Percentiles rank a stretch among this genome's conserved stretches.
Evolutionary conservation across 2,888 invertebrate species (phyloP).

Genomic region (Hypercompe scribonia): DNA sequence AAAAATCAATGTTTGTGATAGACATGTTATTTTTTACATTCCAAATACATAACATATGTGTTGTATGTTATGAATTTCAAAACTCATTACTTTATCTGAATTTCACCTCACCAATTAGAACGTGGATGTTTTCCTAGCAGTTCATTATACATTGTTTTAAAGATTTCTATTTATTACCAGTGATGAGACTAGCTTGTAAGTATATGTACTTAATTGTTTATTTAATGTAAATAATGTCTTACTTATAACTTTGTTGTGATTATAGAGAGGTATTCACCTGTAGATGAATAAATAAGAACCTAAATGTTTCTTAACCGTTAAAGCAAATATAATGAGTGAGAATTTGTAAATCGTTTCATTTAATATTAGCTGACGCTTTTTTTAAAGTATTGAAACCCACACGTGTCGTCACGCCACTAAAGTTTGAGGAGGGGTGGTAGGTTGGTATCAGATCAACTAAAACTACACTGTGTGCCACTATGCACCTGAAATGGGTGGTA

Average conservation of each 20-base stretch:
- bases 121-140: not conserved
- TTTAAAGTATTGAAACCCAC: too few relatives aligned
- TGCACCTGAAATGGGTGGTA: too few relatives aligned
- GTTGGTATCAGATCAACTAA: too few relatives aligned
- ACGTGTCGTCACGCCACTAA: too few relatives aligned
- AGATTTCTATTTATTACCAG: conserved; percentile 58
- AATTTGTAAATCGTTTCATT: conserved; percentile 58
- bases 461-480: too few relatives aligned
- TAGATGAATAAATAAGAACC: conserved; percentile 60
- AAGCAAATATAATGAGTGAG: conserved; percentile 77
- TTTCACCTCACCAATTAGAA: not conserved
- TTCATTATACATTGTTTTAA: conserved; percentile 38
- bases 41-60: not conserved
- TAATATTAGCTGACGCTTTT: not conserved
- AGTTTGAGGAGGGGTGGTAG: too few relatives aligned
- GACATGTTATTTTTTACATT: not conserved
- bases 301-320: conserved; percentile 75
- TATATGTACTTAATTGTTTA: conserved; percentile 69
- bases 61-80: not conserved
- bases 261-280: conserved; percentile 68
- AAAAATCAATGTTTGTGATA: not conserved
- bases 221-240: conserved; percentile 78
- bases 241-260: conserved; percentile 78
- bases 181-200: conserved; percentile 74
- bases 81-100: not conserved